Conservation (phyloP, 2,888 invertebrate genomes). For the Hirtodrosophila cameraria region DNA sequence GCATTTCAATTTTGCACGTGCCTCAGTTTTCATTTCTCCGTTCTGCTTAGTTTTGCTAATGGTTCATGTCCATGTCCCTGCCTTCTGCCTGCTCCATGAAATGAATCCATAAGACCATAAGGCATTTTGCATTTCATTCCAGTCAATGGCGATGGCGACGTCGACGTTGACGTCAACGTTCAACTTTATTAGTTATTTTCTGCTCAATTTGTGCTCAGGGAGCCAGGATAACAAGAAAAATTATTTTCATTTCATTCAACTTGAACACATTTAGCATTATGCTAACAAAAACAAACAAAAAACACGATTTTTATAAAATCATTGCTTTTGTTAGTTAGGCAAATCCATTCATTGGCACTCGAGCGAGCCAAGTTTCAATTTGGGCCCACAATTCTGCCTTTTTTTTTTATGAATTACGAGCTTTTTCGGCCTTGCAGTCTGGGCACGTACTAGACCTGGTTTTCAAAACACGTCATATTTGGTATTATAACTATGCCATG, state of each 20-base stretch:
- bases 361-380: conserved; percentile 36
- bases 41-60: conserved; percentile 44
- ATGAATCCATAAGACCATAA: conserved; percentile 3
- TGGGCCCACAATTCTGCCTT: conserved; percentile 27
- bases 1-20: conserved; percentile 75
- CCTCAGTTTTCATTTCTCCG: conserved; percentile 34
- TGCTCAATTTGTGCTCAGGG: conserved; percentile 81
- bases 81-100: conserved; percentile 17
- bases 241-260: conserved; percentile 80
- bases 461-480: conserved; percentile 8
- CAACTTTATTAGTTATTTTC: conserved; percentile 82
- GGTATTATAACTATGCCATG: neutral
- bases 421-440: conserved; percentile 36
- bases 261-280: conserved; percentile 74
- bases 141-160: too few relatives aligned
- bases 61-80: conserved; percentile 29
- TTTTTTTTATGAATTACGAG: too few relatives aligned
- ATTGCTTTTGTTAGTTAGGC: conserved; percentile 7
- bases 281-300: conserved; percentile 30
- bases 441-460: conserved; percentile 51
- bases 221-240: conserved; percentile 81
- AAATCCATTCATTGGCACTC: conserved; percentile 58
- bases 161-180: conserved; percentile 64
- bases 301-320: conserved; percentile 14
- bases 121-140: conserved; percentile 64